Evolutionary conservation across 2,113 vertebrate genomes (phyloP).

Genomic region (Colinus virginianus): DNA sequence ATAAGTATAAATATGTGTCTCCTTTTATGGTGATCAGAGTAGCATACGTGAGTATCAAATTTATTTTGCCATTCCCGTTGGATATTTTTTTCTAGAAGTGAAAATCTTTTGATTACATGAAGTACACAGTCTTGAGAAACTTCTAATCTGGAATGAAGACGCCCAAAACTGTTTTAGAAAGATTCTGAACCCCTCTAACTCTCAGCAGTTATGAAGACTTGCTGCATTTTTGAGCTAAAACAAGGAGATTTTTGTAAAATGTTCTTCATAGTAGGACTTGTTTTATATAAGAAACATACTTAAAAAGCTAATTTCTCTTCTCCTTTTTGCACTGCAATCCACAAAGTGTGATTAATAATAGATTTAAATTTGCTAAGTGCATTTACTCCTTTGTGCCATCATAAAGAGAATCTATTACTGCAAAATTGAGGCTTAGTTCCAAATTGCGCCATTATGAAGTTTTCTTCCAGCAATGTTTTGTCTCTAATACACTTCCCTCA

Average conservation of each 20-base stretch:
- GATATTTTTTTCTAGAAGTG: constrained; percentile 47
- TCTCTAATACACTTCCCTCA: constrained; percentile 88
- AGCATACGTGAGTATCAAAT: neutral
- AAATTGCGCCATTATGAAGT: constrained; percentile 90
- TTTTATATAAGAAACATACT: constrained; percentile 81
- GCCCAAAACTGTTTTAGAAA: constrained; percentile 52
- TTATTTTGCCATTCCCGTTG: constrained; percentile 15
- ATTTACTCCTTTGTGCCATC: constrained; percentile 86
- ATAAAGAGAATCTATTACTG: constrained; percentile 90
- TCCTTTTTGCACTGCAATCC: constrained; percentile 81
- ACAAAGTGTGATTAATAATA: constrained; percentile 86
- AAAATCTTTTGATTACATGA: constrained; percentile 18
- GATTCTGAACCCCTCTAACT: constrained; percentile 57
- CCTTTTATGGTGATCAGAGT: neutral
- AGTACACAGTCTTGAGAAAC: constrained; percentile 14
- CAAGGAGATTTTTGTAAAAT: constrained; percentile 74
- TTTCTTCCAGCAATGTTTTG: constrained; percentile 89
- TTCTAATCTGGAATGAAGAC: constrained; percentile 54
- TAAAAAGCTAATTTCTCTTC: constrained; percentile 83
- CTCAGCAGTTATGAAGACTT: constrained; percentile 38
- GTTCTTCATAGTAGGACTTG: constrained; percentile 76
- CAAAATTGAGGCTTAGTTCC: constrained; percentile 89
- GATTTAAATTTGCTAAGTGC: constrained; percentile 90
- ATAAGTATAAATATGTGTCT: neutral
- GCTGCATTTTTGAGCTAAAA: constrained; percentile 62